Evolutionary conservation across 2,113 vertebrate genomes (phyloP).

Genomic region (Nymphicus hollandicus): DNA sequence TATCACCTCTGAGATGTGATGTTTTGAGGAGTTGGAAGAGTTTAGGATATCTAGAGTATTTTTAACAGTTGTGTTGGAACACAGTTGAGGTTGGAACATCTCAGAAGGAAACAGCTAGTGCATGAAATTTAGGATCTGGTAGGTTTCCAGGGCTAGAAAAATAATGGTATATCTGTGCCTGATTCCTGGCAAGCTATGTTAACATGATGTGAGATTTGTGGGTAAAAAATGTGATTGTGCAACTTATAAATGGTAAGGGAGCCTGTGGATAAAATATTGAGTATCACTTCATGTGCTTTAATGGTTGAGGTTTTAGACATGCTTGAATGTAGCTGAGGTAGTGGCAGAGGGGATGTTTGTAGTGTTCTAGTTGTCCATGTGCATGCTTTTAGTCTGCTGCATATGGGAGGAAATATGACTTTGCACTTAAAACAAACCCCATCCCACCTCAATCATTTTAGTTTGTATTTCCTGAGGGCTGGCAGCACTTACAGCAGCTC

Average conservation of each 20-base stretch:
- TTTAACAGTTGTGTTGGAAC: not conserved
- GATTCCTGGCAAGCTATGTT: not conserved
- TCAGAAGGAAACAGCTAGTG: not conserved
- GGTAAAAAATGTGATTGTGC: not conserved
- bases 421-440: not conserved
- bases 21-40: not conserved
- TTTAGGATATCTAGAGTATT: not conserved
- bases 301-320: not conserved
- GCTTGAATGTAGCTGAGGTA: not conserved
- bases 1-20: not conserved
- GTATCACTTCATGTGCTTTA: accelerated
- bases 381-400: not conserved
- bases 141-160: not conserved
- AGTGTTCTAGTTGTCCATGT: not conserved
- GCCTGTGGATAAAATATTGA: not conserved
- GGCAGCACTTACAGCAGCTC: not conserved
- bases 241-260: not conserved
- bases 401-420: not conserved
- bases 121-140: not conserved
- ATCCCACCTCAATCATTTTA: not conserved
- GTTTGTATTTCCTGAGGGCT: not conserved
- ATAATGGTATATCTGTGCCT: not conserved
- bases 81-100: not conserved
- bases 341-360: not conserved
- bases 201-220: not conserved